Base-by-base conservation (phyloP, 2,797 vertebrate genomes). In the Scolopax bukidnonensis region DNA sequence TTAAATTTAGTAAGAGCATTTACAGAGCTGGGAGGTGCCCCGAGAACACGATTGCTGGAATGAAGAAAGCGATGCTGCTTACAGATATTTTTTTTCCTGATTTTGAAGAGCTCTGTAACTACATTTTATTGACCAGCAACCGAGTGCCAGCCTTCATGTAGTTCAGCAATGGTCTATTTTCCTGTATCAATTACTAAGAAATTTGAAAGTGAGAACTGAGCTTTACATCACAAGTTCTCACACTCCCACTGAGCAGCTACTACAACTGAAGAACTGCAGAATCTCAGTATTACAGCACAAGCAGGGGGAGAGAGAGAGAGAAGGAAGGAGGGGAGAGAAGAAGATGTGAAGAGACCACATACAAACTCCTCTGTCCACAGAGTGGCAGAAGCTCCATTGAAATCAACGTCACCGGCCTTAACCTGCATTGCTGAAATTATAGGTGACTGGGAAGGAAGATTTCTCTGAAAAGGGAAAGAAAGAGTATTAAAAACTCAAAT, bases 211-310 rank as follows among this genome's bases (percentile, higher is more conserved):
- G 88, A 91, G 91, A 96, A 90, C 53, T 19, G 77, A 93, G 94
- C 90, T 96, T 93, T 82, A 81, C 64, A 95, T 88, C 80, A 50
- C 89, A 95, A 86, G 85, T 95, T 96, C 93, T 96, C 93, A 95
- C 87, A 94, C 93, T 90, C 95, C 96, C 89, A 93, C 93, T 92
- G 67, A 95, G 89, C 73, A 95, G 87, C 85, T 91, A 93, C 90
- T 91, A 95, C 77, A 88, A 69, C 75, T 33, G 75, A 80, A 91
- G 75, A 89, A 48, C 57, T 61, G 28, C 76, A 82, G 81, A 70
- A 68, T 70, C 59, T 57, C 85, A 28, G 57, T 25, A 48, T 67
- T 84, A 33, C 51, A 47, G 83, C 2, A 0, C 25, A 78, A 32
- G 40, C 5, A 10, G 30, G 9, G 28, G 25, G 43, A 11, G 25